Evolutionary conservation across 2,888 invertebrate species (phyloP), one percentile per base, ranked within the genome.

Genomic region (Drosophila mettleri): DNA sequence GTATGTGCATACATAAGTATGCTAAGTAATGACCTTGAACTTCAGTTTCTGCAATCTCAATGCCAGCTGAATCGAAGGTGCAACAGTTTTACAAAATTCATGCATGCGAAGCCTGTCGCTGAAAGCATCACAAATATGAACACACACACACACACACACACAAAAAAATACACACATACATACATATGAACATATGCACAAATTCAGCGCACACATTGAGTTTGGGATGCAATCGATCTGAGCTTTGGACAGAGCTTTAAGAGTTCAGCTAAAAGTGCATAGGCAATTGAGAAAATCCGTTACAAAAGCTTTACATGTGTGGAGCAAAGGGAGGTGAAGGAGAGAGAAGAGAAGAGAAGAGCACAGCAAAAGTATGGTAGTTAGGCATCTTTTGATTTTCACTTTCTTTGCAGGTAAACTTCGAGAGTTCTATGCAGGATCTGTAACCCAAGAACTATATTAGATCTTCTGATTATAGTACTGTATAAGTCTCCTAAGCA

Each of bases 1-100:
- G 46, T 22, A 10, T 5, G 33, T 9, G 8, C n/a, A 46, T 46
- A 10, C n/a, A 41, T 66, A 67, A 45, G 45, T 67, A 54, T 65
- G 51, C 65, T 65, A 76, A 70, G 59, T 59, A 71, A 71, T 88
- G 86, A 83, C 83, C 83, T 88, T 83, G 82, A 88, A 88, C 82
- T 88, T 83, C 70, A 69, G 38, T 64, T 72, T 66, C 55, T 67
- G 59, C 59, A 72, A 63, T 60, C 36, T 61, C 55, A 58, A 52
- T 54, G 65, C 51, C 60, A 69, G 54, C 45, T 43, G 36, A 52
- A 45, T 51, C n/a, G 53, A 53, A 78, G 72, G 79, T 82, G 82
- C 79, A 80, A 84, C 87, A 80, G 78, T 77, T 81, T 62, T 57
- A 52, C 48, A 36, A 46, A 41, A 53, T 48, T 49, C 39, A 57